phyloP scores from a whole-genome alignment of 2,888 invertebrate genomes.

The Ornithoptera priamus region DNA sequence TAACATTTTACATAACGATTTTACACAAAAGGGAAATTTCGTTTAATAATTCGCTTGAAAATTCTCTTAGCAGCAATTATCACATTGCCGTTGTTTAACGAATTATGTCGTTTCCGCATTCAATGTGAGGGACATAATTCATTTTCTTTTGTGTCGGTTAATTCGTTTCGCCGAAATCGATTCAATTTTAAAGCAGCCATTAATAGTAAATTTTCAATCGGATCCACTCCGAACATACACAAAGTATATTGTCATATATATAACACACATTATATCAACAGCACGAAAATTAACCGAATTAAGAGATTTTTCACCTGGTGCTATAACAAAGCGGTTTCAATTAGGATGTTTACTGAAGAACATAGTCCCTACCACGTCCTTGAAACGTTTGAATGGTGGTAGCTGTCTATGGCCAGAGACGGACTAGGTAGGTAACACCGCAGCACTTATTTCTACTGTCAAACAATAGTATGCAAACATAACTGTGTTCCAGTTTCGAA shows the following conservation, averaged over 20 bases:
- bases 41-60: background rate
- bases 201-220: slow-evolving; percentile 6
- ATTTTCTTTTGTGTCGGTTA: slow-evolving; percentile 2
- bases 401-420: too few species aligned
- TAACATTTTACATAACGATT: background rate
- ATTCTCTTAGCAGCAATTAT: background rate
- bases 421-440: too few species aligned
- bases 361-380: too few species aligned
- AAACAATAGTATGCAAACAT: too few species aligned
- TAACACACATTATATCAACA: too few species aligned
- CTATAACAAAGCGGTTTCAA: too few species aligned
- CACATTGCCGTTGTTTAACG: background rate
- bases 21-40: background rate
- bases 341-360: too few species aligned
- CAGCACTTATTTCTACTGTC: too few species aligned
- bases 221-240: background rate
- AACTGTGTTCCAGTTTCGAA: too few species aligned
- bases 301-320: too few species aligned
- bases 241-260: background rate
- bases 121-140: slow-evolving; percentile 1
- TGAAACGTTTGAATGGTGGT: too few species aligned
- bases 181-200: background rate
- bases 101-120: background rate
- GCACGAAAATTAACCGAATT: too few species aligned
- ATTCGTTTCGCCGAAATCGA: background rate